Evolutionary conservation across 2,888 invertebrate genomes (phyloP), one percentile per base, ranked within the genome.

Genomic region (Helicoverpa assulta): DNA sequence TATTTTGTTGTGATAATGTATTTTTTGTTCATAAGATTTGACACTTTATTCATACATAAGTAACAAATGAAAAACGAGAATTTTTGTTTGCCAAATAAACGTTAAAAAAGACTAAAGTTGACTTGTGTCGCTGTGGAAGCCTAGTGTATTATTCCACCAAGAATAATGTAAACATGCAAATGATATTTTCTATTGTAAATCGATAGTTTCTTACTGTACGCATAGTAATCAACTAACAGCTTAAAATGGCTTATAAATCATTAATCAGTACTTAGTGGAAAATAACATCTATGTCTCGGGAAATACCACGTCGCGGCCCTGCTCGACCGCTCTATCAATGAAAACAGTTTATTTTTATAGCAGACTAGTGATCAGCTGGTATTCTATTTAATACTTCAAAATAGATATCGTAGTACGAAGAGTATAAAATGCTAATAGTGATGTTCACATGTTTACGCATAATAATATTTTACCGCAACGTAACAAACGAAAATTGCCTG

Each of bases 281-380:
- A 70, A 78, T 62, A 80, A 67, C 71, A 70, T 64, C 40, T 40
- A 14, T 62, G 52, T 37, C 14, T 7, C 0, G 1, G 10, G 33
- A 55, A 58, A 70, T 71, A 77, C 16, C 29, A 55, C 40, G 33
- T 18, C n/a, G n/a, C 47, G 59, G 5, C 18, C 29, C 19, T 26
- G 50, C 14, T 18, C 33, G 43, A 58, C 16, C 61, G 56, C 21
- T 66, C 26, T 60, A 76, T 75, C 80, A 77, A 77, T 80, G 61
- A 66, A 69, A 62, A 75, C 50, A n/a, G 54, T 70, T 74, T 65
- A 74, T 74, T 61, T 80, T 64, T 68, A 47, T 52, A 52, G 1
- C 19, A 50, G 53, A 70, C 61, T 18, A 60, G 19, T n/a, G 53
- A 60, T 56, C 54, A 65, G 66, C 79, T 78, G 74, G 26, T 56